A percentile compares a stretch with the other conserved stretches of the same genome.
These are phyloP conservation scores for Pungitius pungitius DNA, from an alignment of 2,113 vertebrate species.

Conservation along the genomic window DNA sequence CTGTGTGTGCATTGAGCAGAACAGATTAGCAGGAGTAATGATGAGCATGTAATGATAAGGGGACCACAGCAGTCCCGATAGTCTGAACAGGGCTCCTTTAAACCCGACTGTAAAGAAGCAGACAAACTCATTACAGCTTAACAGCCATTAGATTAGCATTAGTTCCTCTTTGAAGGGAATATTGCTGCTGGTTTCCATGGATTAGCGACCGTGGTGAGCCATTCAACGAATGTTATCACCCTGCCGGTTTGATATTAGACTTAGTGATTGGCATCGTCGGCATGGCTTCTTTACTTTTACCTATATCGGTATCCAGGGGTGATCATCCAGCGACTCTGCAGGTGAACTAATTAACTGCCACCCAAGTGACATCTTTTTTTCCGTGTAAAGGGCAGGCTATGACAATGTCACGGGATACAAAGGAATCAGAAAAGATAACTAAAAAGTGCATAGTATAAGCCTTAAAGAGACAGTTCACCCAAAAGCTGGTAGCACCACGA, in stretches of 20 bases:
- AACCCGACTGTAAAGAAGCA: slow-evolving; percentile 66
- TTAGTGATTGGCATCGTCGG: slow-evolving; percentile 30
- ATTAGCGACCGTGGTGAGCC: slow-evolving; percentile 53
- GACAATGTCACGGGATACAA: slow-evolving; percentile 5
- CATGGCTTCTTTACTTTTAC: slow-evolving; percentile 12
- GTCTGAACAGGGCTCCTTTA: slow-evolving; percentile 71
- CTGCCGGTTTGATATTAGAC: slow-evolving; percentile 38
- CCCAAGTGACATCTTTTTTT: background rate
- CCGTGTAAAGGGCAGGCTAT: slow-evolving; percentile 1
- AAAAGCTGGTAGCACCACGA: background rate
- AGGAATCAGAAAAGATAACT: slow-evolving; percentile 2
- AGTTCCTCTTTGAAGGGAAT: slow-evolving; percentile 72
- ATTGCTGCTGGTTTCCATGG: slow-evolving; percentile 58
- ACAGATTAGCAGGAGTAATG: slow-evolving; percentile 79
- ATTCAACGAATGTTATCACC: slow-evolving; percentile 35
- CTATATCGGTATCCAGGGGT: background rate
- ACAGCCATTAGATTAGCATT: slow-evolving; percentile 77
- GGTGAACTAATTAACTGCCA: slow-evolving; percentile 11
- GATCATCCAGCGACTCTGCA: slow-evolving; percentile 13
- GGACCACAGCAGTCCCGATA: slow-evolving; percentile 66
- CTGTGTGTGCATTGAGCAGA: slow-evolving; percentile 73
- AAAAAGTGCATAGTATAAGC: background rate
- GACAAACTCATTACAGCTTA: slow-evolving; percentile 75
- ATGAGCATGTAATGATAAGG: slow-evolving; percentile 79
- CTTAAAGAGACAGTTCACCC: slow-evolving; percentile 1